Percentiles rank a stretch among this genome's conserved stretches.
phyloP scores from a whole-genome alignment of 2,113 vertebrate species.

The Micronycteris hirsuta region DNA sequence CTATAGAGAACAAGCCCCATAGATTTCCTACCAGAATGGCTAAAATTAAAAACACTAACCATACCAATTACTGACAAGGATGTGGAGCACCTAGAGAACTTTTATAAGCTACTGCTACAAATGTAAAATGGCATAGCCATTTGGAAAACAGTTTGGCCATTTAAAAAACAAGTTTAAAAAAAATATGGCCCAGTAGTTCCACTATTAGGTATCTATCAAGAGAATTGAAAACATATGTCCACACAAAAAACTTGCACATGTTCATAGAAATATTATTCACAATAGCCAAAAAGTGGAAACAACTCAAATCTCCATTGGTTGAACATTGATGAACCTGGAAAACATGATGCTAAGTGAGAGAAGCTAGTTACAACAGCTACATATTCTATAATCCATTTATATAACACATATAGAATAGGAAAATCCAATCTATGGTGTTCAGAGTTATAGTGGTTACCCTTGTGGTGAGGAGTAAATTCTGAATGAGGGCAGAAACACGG shows the following conservation, averaged over 20 bases:
- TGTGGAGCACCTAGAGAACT: neutral
- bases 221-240: neutral
- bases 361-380: neutral
- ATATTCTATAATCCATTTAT: neutral
- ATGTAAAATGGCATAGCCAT: neutral
- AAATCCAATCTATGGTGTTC: neutral
- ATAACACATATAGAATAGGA: neutral
- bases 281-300: neutral
- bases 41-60: constrained; percentile 14
- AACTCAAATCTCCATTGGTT: neutral
- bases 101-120: neutral
- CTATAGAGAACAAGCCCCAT: neutral
- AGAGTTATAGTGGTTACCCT: neutral
- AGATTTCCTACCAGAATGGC: neutral
- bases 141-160: neutral
- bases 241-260: neutral
- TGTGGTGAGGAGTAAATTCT: neutral
- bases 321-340: neutral
- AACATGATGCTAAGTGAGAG: neutral
- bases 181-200: neutral
- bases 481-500: neutral
- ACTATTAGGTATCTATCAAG: neutral
- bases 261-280: neutral
- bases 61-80: neutral
- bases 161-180: neutral